Conservation (phyloP, 2,113 vertebrate species). For the Chaenogobius annularis region DNA sequence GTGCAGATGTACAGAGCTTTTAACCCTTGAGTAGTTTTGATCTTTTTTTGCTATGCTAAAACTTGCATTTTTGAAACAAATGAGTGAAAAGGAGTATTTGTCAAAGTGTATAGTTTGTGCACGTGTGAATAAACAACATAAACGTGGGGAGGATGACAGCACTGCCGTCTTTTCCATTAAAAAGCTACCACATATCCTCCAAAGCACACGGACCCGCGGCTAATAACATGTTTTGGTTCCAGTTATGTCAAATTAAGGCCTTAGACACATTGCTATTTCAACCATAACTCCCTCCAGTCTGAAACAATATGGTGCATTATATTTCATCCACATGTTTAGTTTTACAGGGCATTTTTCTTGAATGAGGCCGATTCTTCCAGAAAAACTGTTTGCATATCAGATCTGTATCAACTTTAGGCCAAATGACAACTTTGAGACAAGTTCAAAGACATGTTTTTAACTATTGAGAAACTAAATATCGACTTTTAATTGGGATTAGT, state of each 20-base stretch:
- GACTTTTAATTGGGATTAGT: too few species aligned
- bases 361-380: not conserved
- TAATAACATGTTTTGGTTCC: not conserved
- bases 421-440: too few species aligned
- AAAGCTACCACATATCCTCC: not conserved
- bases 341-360: not conserved
- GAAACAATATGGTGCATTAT: not conserved
- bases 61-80: too few species aligned
- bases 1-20: too few species aligned
- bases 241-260: not conserved
- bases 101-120: not conserved
- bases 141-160: not conserved
- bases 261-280: not conserved
- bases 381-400: not conserved
- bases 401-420: too few species aligned
- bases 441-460: too few species aligned
- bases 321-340: conserved; percentile 7
- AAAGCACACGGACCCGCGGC: not conserved
- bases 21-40: too few species aligned
- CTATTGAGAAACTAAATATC: too few species aligned
- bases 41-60: too few species aligned
- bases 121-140: too few species aligned
- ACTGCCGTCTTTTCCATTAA: not conserved
- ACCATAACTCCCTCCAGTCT: not conserved
- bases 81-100: not conserved